Percentiles rank a stretch among this genome's conserved stretches.
Conservation (phyloP, 1,140 invertebrate genomes). For the Drosophila neocordata region DNA sequence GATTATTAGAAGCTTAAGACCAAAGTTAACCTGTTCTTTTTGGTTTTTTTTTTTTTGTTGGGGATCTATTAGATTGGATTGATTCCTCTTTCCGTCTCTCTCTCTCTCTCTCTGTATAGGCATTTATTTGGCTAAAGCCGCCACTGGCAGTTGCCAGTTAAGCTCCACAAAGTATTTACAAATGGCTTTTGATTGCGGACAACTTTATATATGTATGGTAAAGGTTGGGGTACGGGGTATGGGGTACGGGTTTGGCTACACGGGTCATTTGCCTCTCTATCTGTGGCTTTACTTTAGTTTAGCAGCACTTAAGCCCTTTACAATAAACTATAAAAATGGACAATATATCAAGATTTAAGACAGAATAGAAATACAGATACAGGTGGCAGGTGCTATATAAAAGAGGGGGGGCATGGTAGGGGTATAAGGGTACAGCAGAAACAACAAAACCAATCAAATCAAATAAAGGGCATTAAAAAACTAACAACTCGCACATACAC, state of each 20-base stretch:
- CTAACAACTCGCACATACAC: background rate
- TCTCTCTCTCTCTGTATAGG: too few species aligned
- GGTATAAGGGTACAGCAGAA: background rate
- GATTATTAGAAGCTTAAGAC: conserved; percentile 2
- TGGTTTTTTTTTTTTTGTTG: background rate
- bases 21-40: background rate
- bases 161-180: conserved; percentile 31
- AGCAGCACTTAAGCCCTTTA: conserved; percentile 67
- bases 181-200: conserved; percentile 60
- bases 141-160: background rate
- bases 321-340: conserved; percentile 53
- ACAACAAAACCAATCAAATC: conserved; percentile 8
- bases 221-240: background rate
- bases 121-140: background rate
- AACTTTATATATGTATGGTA: conserved; percentile 63
- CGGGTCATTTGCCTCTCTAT: conserved; percentile 6
- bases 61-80: background rate
- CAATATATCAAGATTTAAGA: conserved; percentile 55
- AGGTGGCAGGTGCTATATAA: conserved; percentile 6
- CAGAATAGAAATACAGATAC: conserved; percentile 44
- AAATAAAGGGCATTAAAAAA: conserved; percentile 9
- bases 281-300: conserved; percentile 16
- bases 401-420: too few species aligned
- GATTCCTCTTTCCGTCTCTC: too few species aligned
- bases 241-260: conserved; percentile 7